A percentile compares a stretch with the other conserved stretches of the same genome.
These are phyloP conservation scores for Saturnia japonica DNA, from an alignment of 2,888 invertebrate species.

Conservation along the genomic window DNA sequence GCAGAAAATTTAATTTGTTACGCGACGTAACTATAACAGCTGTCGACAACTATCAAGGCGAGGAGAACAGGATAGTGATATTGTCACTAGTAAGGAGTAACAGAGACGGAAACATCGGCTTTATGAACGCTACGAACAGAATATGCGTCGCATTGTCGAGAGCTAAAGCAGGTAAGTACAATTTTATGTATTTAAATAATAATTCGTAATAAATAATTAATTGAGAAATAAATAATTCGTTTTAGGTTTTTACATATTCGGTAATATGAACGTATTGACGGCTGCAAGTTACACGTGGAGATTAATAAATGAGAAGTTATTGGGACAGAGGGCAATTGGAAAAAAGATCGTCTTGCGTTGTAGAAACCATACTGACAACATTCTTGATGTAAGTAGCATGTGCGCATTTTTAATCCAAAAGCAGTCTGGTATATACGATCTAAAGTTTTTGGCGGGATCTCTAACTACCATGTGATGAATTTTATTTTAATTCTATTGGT, in stretches of 20 bases:
- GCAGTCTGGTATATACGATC: too few species aligned
- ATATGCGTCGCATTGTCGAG: conserved; percentile 90
- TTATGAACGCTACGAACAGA: conserved; percentile 85
- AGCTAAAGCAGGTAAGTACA: conserved; percentile 74
- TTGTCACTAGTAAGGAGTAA: conserved; percentile 91
- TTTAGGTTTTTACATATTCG: conserved; percentile 86
- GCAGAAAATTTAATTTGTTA: conserved; percentile 57
- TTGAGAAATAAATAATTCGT: conserved; percentile 11
- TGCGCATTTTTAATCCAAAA: too few species aligned
- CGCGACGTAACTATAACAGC: conserved; percentile 83
- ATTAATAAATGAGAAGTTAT: conserved; percentile 59
- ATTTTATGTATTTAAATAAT: too few species aligned
- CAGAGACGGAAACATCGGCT: conserved; percentile 85
- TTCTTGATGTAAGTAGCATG: conserved; percentile 57
- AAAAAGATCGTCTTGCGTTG: conserved; percentile 70
- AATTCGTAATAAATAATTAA: too few species aligned
- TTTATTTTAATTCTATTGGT: too few species aligned
- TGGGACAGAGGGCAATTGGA: conserved; percentile 78
- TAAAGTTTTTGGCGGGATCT: too few species aligned
- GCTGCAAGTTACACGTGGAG: conserved; percentile 81
- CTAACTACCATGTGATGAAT: too few species aligned
- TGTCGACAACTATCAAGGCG: conserved; percentile 92
- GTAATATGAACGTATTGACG: conserved; percentile 84
- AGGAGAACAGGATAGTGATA: conserved; percentile 89
- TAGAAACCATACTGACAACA: conserved; percentile 64